These are phyloP conservation scores for Gobius niger DNA, from an alignment of 2,113 vertebrate species.

Conservation along the genomic window DNA sequence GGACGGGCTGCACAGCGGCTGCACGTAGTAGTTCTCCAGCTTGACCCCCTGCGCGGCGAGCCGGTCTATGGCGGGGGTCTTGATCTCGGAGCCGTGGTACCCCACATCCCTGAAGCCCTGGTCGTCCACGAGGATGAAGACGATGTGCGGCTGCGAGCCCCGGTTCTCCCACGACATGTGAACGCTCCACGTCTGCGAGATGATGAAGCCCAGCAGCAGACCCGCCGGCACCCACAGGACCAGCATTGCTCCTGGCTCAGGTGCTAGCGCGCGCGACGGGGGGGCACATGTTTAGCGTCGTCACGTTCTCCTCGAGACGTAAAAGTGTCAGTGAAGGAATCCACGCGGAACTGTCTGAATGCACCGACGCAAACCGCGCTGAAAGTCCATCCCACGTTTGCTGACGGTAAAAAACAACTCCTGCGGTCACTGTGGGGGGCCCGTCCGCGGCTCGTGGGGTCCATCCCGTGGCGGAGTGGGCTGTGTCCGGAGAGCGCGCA, in stretches of 20 bases:
- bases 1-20: constrained; percentile 96
- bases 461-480: constrained; percentile 30
- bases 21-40: constrained; percentile 98
- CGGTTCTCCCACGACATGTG: constrained; percentile 78
- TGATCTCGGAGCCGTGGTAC: constrained; percentile 96
- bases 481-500: not conserved
- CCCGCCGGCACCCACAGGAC: constrained; percentile 73
- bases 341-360: constrained; percentile 8
- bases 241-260: constrained; percentile 65
- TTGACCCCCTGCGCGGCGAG: constrained; percentile 93
- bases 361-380: not conserved
- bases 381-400: not conserved
- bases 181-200: constrained; percentile 78
- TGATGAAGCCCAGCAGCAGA: constrained; percentile 76
- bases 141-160: constrained; percentile 85
- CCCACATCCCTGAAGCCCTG: constrained; percentile 96
- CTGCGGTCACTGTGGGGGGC: not conserved
- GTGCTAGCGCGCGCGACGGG: not conserved
- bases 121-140: constrained; percentile 95
- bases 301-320: constrained; percentile 31
- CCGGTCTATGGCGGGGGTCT: constrained; percentile 90
- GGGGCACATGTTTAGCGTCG: constrained; percentile 44
- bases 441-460: constrained; percentile 12
- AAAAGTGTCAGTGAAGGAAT: not conserved
- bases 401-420: constrained; percentile 9